Base-by-base conservation (phyloP, 2,888 invertebrate genomes). In the Ophonus ardosiacus region DNA sequence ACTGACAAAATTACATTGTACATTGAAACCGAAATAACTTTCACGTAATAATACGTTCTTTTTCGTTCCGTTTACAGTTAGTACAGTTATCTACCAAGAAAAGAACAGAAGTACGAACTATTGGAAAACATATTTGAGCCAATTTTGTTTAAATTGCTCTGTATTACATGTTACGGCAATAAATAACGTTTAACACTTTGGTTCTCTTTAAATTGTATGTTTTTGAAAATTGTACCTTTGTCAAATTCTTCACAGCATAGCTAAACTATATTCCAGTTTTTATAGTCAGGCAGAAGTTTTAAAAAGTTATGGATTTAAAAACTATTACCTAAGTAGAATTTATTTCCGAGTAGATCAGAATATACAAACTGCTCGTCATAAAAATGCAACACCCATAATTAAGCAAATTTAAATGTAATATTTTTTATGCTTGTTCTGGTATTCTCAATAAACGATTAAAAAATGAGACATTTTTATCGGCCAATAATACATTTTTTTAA, bases 51-150 rank as follows among this genome's bases (percentile, higher is more conserved):
- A 68, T 38, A 68, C 31, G 38, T 68, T 68, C 68, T 31, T 68
- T 63, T 63, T 17, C 6, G 17, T 59, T 59, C 18, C 38, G 6
- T 68, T 10, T 63, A 38, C 38, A 38, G 68, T 31, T 68, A 31
- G 4, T 31, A 68, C 68, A 68, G 68, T 68, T 68, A 68, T 31
- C n/a, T 31, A 24, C 24, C 63, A 10, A 10, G 21, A 61, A 61
- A 63, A 18, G 63, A 63, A 63, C 74, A 74, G 74, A 40, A 40
- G 43, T 74, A 68, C 38, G 17, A 71, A 71, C 71, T 71, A 76
- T 76, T 56, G 76, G 76, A 56, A 76, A 76, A 76, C 56, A 76
- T 18, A 76, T 76, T 76, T 43, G 8, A 71, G 13, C 40, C 40
- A 71, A 71, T 71, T 71, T 71, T 38, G 13, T 51, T 17, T 51